Base-by-base conservation (phyloP, 2,888 invertebrate species). In the Acheta domesticus region DNA sequence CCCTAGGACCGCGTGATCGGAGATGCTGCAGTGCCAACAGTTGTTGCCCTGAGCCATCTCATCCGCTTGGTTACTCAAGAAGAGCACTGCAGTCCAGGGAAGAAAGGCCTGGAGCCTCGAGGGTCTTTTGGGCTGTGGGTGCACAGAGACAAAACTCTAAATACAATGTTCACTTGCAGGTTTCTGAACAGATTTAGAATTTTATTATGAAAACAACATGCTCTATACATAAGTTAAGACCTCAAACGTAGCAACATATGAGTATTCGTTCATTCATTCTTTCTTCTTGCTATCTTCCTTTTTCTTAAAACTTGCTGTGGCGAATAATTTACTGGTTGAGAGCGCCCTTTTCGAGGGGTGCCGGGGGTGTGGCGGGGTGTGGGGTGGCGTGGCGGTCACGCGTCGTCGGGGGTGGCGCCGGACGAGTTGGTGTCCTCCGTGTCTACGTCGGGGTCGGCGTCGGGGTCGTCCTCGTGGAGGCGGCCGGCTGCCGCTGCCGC, bases 171-270 rank as follows among this genome's bases (percentile, higher is more conserved):
- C 1, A 36, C 36, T 36, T 36, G 36, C 36, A 36, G 8, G 8
- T 8, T 62, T 62, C 62, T 62, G 62, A 62, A 62, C 62, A 62
- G 62, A 62, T 62, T 62, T 62, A 62, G 62, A 62, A 62, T 62
- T 62, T 62, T 62, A 62, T 62, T 62, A 62, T 62, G 62, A 62
- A 62, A 62, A 62, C 36, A 62, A 62, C 62, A 62, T 62, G 62
- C 62, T 62, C 62, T 62, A 62, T 62, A 62, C 16, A 62, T 62
- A 62, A 62, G 62, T 62, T 62, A 62, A 62, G 62, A 62, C 62
- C 62, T 62, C 62, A 62, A 62, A 62, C 62, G n/a, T 62, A 62
- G 62, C 62, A 62, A 62, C 62, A 62, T 62, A 62, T n/a, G 62
- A 62, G 62, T 62, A 62, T 62, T 62, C 62, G 16, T 62, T 36